Evolutionary conservation across 2,113 vertebrate genomes (phyloP).

Genomic region (Okapia johnstoni): DNA sequence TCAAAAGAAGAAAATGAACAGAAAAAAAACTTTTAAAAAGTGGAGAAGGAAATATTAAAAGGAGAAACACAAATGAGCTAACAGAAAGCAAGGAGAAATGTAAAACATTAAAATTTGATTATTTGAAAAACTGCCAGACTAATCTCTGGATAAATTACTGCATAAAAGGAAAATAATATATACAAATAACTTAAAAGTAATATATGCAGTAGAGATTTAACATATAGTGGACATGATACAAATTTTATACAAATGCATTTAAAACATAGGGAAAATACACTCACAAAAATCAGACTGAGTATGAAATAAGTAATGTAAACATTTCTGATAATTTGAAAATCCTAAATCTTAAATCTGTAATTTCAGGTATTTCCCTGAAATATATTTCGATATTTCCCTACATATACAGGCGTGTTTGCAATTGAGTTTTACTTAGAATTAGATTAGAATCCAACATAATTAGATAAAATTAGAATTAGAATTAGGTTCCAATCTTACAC

Average conservation of each 20-base stretch:
- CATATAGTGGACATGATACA: not conserved
- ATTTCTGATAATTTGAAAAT: not conserved
- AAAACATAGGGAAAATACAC: not conserved
- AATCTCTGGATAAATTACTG: not conserved
- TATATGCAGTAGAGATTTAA: not conserved
- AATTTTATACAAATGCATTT: not conserved
- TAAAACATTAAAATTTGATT: no score
- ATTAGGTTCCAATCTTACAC: not conserved
- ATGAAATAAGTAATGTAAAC: not conserved
- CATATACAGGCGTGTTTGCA: not conserved
- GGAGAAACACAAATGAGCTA: not conserved
- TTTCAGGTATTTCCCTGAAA: not conserved
- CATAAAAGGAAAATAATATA: not conserved
- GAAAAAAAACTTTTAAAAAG: not conserved
- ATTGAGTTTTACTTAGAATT: not conserved
- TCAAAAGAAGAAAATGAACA: not conserved
- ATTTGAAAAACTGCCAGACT: not conserved
- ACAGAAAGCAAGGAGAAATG: not conserved
- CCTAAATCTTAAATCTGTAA: not conserved
- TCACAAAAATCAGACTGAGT: not conserved
- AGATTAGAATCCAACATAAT: no score
- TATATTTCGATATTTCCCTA: not conserved
- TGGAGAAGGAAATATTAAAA: not conserved
- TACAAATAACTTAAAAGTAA: not conserved
- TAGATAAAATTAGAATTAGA: no score